These are phyloP conservation scores for Leptinotarsa tumamoca DNA, from an alignment of 2,888 invertebrate species.

Conservation along the genomic window DNA sequence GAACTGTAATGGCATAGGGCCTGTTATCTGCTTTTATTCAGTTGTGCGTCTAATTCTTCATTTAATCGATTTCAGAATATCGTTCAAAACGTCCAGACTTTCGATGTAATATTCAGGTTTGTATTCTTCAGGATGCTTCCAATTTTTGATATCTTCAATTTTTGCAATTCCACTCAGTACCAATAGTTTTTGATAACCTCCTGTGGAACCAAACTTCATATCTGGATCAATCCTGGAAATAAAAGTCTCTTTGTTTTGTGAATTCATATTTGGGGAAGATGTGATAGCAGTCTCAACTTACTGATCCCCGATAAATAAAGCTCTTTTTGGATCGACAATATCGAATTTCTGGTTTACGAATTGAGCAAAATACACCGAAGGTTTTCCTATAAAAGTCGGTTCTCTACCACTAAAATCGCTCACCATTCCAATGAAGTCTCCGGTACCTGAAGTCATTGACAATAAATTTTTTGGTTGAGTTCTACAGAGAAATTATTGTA, in stretches of 20 bases:
- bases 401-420: conserved; percentile 40
- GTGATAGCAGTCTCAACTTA: conserved; percentile 61
- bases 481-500: background rate
- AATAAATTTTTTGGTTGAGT: background rate
- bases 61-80: conserved; percentile 26
- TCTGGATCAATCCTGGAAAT: conserved; percentile 68
- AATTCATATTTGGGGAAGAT: background rate
- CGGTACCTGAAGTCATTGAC: background rate
- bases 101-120: conserved; percentile 68
- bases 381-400: conserved; percentile 69
- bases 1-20: no score
- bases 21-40: background rate
- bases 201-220: conserved; percentile 77
- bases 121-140: conserved; percentile 67
- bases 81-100: conserved; percentile 50
- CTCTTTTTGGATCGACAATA: conserved; percentile 73
- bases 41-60: background rate
- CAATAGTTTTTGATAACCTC: conserved; percentile 79
- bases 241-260: background rate
- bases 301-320: conserved; percentile 88
- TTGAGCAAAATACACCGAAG: conserved; percentile 66
- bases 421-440: conserved; percentile 2
- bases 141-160: conserved; percentile 44
- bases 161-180: conserved; percentile 74
- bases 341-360: conserved; percentile 71